phyloP scores from a whole-genome alignment of 2,888 invertebrate genomes.

The Bursaphelenchus okinawaensis region DNA sequence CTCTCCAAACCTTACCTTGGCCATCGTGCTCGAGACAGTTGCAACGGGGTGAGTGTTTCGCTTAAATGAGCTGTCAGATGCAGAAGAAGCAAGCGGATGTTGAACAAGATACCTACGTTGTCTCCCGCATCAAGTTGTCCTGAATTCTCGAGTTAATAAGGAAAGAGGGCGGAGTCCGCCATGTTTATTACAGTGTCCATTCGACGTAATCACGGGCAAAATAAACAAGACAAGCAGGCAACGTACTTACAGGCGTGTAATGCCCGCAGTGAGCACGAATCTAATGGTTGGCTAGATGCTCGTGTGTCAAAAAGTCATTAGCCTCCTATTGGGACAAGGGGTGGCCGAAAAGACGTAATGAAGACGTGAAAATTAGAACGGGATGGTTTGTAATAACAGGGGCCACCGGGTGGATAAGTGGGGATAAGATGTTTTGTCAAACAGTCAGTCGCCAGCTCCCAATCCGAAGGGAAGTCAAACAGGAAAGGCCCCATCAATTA shows the following conservation, averaged over 20 bases:
- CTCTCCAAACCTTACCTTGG: not conserved
- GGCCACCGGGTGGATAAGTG: not conserved
- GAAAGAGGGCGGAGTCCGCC: too few species aligned
- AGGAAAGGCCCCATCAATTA: not conserved
- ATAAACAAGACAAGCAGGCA: too few species aligned
- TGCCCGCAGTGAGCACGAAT: too few species aligned
- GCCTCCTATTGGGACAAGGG: not conserved
- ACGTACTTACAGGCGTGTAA: too few species aligned
- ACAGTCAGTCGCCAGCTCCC: not conserved
- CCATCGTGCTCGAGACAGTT: not conserved
- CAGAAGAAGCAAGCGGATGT: not conserved
- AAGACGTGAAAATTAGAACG: not conserved
- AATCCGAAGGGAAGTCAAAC: not conserved
- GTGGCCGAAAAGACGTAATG: not conserved
- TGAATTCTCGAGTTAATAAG: too few species aligned
- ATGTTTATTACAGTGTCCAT: too few species aligned
- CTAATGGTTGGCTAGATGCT: too few species aligned
- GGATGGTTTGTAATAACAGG: not conserved
- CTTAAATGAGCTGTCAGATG: not conserved
- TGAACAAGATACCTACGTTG: not conserved
- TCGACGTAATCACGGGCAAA: too few species aligned
- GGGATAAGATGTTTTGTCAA: not conserved
- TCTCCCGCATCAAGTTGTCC: too few species aligned
- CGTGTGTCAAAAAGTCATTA: not conserved
- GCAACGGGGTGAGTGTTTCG: not conserved